These are phyloP conservation scores for Turritopsis dohrnii DNA, from an alignment of 30 jellyfish, hydroid and myxozoan species.

Conservation along the genomic window DNA sequence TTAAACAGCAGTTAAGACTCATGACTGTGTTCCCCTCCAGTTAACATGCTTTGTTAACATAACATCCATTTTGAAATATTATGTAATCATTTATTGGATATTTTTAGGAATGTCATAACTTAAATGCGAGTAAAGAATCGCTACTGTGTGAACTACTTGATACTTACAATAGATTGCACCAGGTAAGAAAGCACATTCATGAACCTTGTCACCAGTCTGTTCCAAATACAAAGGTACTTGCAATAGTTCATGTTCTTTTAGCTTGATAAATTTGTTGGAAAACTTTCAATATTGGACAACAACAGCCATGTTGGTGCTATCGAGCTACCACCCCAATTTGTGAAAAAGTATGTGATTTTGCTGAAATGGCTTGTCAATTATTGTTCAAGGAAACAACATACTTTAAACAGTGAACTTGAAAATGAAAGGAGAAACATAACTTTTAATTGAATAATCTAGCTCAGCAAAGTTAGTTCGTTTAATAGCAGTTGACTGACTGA, in stretches of 20 bases:
- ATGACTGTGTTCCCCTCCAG: too few relatives aligned
- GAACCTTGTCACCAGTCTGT: neutral
- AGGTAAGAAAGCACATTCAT: neutral
- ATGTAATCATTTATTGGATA: neutral
- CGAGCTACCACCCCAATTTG: neutral
- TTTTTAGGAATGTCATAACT: neutral
- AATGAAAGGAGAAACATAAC: too few relatives aligned
- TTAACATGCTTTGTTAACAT: too few relatives aligned
- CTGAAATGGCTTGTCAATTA: neutral
- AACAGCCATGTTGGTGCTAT: neutral
- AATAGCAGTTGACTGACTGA: too few relatives aligned
- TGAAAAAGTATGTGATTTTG: neutral
- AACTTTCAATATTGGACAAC: neutral
- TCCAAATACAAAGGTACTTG: neutral
- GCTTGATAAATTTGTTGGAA: neutral
- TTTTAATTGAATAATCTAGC: too few relatives aligned
- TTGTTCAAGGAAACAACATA: neutral
- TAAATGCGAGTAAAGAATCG: neutral
- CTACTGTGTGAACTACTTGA: neutral
- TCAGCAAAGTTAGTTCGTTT: too few relatives aligned
- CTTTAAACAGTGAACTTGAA: too few relatives aligned
- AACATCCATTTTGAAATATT: too few relatives aligned
- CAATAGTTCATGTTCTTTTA: neutral
- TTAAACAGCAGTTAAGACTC: too few relatives aligned
- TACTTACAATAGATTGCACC: neutral